Base-by-base conservation (phyloP, 1,140 invertebrate genomes). In the Helicorthomorpha holstii region DNA sequence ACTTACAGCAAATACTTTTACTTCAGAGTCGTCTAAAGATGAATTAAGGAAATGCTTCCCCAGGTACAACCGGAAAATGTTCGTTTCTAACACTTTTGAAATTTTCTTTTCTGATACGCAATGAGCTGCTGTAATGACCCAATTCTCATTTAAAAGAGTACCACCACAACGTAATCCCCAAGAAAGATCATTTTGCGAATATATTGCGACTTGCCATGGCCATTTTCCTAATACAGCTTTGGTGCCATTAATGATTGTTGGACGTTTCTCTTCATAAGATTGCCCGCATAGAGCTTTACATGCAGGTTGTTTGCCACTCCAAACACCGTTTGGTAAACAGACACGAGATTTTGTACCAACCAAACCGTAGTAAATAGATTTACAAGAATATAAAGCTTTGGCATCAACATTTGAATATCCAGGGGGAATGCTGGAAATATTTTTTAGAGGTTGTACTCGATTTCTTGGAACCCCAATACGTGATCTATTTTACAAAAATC, bases 111-210 rank as follows among this genome's bases (percentile, higher is more conserved):
- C 16, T 7, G 16, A 7, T 7, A 34, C 29, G 24, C 50, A 52
- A 46, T 52, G 50, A 16, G 50, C 50, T 7, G 50, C 42, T 2
- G 50, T 52, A 2, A 52, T 16, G 2, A 52, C 42, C 44, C 29
- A 52, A 27, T 52, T 23, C 44, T 52, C 50, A 46, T 26, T 45
- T 44, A 52, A 45, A 2, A 52, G 43, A 12, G 42, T 52, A 7
- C 42, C 50, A 27, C 42, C 50, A 46, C 50, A 52, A n/a, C n/a
- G n/a, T n/a, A n/a, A n/a, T 4, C 21, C 3, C 16, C 19, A 50
- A 7, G 29, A 34, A 7, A 34, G 29, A 7, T 34, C 29, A 7
- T 7, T 7, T 16, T 34, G 7, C 7, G 7, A 7, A 34, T 34
- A 34, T 7, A 34, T 34, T 34, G 29, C 29, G 7, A 16, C 29